Evolutionary conservation across 1,140 invertebrate species (phyloP).

Genomic region (Cotesia vestalis): DNA sequence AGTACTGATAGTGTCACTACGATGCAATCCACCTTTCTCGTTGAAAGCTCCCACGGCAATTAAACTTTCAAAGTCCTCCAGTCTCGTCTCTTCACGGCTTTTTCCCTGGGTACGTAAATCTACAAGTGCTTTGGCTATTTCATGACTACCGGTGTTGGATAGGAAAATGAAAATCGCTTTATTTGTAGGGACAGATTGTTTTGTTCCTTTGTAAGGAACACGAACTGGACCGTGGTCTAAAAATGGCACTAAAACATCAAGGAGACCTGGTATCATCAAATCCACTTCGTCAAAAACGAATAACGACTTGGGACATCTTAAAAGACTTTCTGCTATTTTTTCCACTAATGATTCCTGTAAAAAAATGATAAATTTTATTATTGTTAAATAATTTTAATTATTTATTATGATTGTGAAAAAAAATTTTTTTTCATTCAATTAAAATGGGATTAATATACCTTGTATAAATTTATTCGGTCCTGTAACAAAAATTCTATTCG

Average conservation of each 20-base stretch:
- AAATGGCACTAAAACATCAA: constrained; percentile 88
- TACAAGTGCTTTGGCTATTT: constrained; percentile 74
- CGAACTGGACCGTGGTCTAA: constrained; percentile 75
- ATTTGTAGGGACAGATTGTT: constrained; percentile 68
- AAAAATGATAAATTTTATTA: not conserved
- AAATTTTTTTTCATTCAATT: not conserved
- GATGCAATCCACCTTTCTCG: constrained; percentile 80
- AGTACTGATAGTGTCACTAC: constrained; percentile 79
- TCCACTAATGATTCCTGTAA: constrained; percentile 68
- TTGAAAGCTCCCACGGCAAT: constrained; percentile 80
- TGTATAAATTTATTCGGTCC: constrained; percentile 62
- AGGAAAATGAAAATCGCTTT: constrained; percentile 92
- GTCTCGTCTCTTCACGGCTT: constrained; percentile 72
- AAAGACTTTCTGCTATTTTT: constrained; percentile 72
- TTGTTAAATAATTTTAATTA: not conserved
- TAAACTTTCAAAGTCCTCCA: constrained; percentile 81
- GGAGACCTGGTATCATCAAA: constrained; percentile 85
- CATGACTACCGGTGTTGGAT: constrained; percentile 82
- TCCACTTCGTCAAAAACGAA: constrained; percentile 99
- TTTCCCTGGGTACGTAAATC: constrained; percentile 73
- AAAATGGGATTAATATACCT: constrained; percentile 53
- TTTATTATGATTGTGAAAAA: not conserved
- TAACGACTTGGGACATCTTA: constrained; percentile 77
- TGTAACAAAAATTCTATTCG: constrained; percentile 79
- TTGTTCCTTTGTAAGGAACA: constrained; percentile 31